Conservation (phyloP, 2,797 vertebrate genomes). For the Clamator glandarius region DNA sequence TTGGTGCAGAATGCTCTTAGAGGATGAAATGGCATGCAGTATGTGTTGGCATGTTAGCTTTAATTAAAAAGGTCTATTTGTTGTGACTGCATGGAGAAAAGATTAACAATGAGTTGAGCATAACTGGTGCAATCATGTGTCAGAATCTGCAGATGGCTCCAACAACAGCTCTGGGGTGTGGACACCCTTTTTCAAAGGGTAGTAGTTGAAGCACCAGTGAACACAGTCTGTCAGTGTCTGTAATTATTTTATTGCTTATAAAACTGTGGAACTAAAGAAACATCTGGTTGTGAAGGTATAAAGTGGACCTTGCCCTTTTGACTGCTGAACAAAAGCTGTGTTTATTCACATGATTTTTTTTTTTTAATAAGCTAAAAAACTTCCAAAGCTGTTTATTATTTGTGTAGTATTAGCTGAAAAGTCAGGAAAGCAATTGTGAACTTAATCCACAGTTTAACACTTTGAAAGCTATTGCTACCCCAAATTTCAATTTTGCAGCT, state of each 20-base stretch:
- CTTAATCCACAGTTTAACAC: not conserved
- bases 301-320: not conserved
- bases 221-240: not conserved
- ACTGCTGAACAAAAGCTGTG: not conserved
- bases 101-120: not conserved
- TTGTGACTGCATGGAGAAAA: not conserved
- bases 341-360: not conserved
- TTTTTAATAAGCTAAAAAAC: not conserved
- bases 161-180: not conserved
- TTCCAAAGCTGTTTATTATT: not conserved
- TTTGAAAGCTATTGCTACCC: not conserved
- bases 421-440: not conserved
- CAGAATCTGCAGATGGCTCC: not conserved
- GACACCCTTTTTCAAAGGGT: not conserved
- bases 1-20: not conserved
- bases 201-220: not conserved
- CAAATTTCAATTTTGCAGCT: not conserved
- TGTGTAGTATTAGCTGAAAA: not conserved
- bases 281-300: not conserved
- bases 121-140: not conserved
- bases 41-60: not conserved
- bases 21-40: not conserved
- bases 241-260: not conserved
- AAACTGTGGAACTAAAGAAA: not conserved
- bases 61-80: not conserved